Base-by-base conservation (phyloP, 2,113 vertebrate species). In the Aphyosemion australe region DNA sequence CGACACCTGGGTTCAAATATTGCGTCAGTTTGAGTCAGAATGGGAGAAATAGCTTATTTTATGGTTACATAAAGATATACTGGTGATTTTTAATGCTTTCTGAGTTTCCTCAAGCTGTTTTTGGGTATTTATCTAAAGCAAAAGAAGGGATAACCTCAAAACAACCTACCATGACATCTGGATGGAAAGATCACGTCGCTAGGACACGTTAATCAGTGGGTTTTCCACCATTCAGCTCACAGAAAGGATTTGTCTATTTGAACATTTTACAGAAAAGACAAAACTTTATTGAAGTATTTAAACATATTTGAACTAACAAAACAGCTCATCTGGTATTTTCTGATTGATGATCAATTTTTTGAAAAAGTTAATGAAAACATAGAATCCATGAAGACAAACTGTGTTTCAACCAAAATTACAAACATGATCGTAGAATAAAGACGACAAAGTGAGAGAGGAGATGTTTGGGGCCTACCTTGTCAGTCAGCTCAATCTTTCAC, bases 391-490 rank as follows among this genome's bases (percentile, higher is more conserved):
- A 46, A 41, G 4, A 9, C 16, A 43, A 11, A 56, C 2, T 0
- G 4, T 43, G 21, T 34, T 34, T 11, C 12, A 42, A 26, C 51
- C 2, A 26, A 61, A 69, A 64, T 15, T 7, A 57, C 31, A 56
- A 34, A 15, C 45, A 9, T 39, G 48, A 69, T 8, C 1, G 46
- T 19, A 34, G 16, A 34, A 53, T 11, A 32, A 16, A 31, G 12
- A 18, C 8, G 13, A 46, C 47, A 62, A 37, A 76, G 26, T 32
- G 21, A 32, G 20, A 15, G 60, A 76, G 58, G 19, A 48, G 14
- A 69, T 6, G 56, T 42, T 59, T 74, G 4, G 19, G 73, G 54
- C 73, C 53, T 76, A 88, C 86, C 82, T 72, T 52, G 73, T 81
- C 62, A 41, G 57, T 37, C 31, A 39, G 46, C 10, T 80, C 48